These are phyloP conservation scores for Saguinus midas DNA, from an alignment of 2,113 vertebrate genomes.

Conservation along the genomic window DNA sequence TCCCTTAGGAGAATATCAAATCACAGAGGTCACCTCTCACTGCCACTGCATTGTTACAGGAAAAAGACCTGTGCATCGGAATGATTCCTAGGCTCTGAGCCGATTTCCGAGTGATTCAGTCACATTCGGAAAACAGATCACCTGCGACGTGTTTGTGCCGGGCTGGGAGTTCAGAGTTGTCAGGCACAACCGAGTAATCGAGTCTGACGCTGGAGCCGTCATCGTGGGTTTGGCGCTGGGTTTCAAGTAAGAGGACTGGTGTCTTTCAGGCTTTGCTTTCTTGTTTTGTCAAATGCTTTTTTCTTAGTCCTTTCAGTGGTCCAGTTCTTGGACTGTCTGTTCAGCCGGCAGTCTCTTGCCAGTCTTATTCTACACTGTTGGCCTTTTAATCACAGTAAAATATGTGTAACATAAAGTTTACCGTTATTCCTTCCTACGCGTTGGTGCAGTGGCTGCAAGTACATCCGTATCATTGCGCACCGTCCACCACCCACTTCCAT, in stretches of 20 bases:
- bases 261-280: neutral
- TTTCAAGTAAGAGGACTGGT: neutral
- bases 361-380: neutral
- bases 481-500: neutral
- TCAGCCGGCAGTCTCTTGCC: neutral
- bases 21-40: neutral
- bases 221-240: neutral
- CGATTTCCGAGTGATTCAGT: neutral
- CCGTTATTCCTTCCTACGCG: neutral
- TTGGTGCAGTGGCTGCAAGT: neutral
- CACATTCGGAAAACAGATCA: neutral
- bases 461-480: fast-evolving
- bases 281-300: neutral
- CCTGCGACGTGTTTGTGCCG: fast-evolving
- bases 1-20: neutral
- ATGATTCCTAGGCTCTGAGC: neutral
- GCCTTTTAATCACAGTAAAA: neutral
- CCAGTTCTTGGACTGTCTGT: neutral
- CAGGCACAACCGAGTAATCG: neutral
- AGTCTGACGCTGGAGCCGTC: neutral
- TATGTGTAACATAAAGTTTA: neutral
- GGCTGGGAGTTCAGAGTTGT: neutral
- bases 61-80: neutral
- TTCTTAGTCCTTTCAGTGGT: neutral
- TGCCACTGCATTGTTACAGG: neutral